Evolutionary conservation across 1,140 invertebrate genomes (phyloP).

Genomic region (Muscidifurax raptorellus): DNA sequence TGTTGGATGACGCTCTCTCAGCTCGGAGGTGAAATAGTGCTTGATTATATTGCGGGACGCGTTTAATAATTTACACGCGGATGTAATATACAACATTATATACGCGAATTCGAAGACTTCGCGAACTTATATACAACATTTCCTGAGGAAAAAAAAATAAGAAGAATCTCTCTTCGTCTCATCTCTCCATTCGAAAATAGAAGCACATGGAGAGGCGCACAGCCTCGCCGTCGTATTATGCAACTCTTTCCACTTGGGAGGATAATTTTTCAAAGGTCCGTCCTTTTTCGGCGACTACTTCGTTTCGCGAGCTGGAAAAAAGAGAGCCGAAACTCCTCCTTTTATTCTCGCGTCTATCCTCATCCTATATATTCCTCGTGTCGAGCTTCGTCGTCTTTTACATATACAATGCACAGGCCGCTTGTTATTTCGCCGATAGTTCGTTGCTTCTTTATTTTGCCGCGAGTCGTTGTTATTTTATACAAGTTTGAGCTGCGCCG

Average conservation of each 20-base stretch:
- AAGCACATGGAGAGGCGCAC: slow-evolving; percentile 35
- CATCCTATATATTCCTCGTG: background rate
- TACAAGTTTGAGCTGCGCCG: background rate
- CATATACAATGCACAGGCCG: no score
- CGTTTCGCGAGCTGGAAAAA: slow-evolving; percentile 45
- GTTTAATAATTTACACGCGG: background rate
- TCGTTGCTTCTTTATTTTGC: background rate
- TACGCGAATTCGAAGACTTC: no score
- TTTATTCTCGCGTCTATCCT: slow-evolving; percentile 19
- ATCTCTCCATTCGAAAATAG: slow-evolving; percentile 36
- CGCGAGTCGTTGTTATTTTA: background rate
- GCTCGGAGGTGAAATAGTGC: no score
- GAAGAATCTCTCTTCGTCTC: background rate
- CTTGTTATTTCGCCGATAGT: slow-evolving; percentile 13
- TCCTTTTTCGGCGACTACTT: slow-evolving; percentile 49
- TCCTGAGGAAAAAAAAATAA: background rate
- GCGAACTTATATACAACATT: background rate
- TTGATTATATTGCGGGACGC: no score
- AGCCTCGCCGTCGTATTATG: slow-evolving; percentile 60
- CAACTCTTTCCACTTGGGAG: slow-evolving; percentile 65
- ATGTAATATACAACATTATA: no score
- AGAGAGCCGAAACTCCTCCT: slow-evolving; percentile 40
- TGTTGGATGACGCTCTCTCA: background rate
- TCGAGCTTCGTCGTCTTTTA: background rate
- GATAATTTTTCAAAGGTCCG: slow-evolving; percentile 69